A percentile compares a stretch with the other conserved stretches of the same genome.
Conservation (phyloP, 2,888 invertebrate species). For the Ophion costatus region DNA sequence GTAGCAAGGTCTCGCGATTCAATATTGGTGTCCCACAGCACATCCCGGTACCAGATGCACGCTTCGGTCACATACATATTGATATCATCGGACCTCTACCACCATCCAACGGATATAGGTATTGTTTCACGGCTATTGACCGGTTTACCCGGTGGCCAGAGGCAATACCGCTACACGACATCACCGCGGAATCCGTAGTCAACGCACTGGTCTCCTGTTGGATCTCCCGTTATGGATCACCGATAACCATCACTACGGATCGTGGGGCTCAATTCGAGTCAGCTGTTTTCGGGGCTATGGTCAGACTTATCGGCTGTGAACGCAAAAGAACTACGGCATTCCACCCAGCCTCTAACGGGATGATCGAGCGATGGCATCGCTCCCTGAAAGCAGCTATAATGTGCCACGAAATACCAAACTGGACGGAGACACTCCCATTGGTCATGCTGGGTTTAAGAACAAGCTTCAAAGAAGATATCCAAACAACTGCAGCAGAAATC, state of each 20-base stretch:
- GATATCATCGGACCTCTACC: slow-evolving; percentile 78
- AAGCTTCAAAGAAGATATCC: slow-evolving; percentile 21
- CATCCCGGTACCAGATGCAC: too few species aligned
- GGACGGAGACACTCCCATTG: slow-evolving; percentile 2
- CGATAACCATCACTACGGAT: too few species aligned
- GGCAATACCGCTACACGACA: slow-evolving; percentile 67
- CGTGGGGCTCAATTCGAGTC: too few species aligned
- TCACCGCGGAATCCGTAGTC: too few species aligned
- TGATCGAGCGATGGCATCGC: slow-evolving; percentile 13
- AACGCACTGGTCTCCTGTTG: too few species aligned
- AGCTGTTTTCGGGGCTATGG: slow-evolving; percentile 10
- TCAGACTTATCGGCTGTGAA: neutral
- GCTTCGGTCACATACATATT: slow-evolving; percentile 77
- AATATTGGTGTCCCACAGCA: too few species aligned
- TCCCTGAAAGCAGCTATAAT: too few species aligned
- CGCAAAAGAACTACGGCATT: neutral
- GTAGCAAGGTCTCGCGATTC: slow-evolving; percentile 63
- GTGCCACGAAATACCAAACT: too few species aligned
- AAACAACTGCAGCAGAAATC: slow-evolving; percentile 44
- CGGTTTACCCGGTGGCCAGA: too few species aligned
- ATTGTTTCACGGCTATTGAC: slow-evolving; percentile 78
- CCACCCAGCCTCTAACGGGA: slow-evolving; percentile 9
- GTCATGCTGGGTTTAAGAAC: slow-evolving; percentile 11
- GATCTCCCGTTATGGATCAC: too few species aligned
- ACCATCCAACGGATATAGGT: slow-evolving; percentile 65